Evolutionary conservation across 2,888 invertebrate genomes (phyloP), one percentile per base, ranked within the genome.

Genomic region (Trichopria drosophilae): DNA sequence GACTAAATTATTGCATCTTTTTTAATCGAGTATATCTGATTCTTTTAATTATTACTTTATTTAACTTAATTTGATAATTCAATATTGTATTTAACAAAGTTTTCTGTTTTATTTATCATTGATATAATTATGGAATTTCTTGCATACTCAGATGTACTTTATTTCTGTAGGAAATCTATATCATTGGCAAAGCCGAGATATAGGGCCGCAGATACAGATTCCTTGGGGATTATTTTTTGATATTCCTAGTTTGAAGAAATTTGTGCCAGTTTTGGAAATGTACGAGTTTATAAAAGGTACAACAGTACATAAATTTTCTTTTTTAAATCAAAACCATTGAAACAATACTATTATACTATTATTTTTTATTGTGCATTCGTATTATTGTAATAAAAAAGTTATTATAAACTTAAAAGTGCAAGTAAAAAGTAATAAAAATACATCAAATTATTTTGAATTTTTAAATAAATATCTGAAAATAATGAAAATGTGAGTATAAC

Each of bases 161-260:
- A 49, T 29, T n/a, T 36, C 57, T 40, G 3, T 32, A 75, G 75
- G 67, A 36, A 60, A 84, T 54, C 75, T 98, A 3, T 91, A 90
- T 62, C 99, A 99, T 71, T 99, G 99, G 98, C 82, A 80, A 65
- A 81, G 83, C 4, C 73, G 68, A 19, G 78, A 79, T 22, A 73
- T 80, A 46, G 76, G 80, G 19, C 65, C 73, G 3, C 85, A 87
- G 59, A 77, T 77, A 13, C 81, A 84, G 28, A 76, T 88, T 26
- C 84, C 86, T 0, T 98, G 98, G 98, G 77, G 81, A 4, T 69
- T 75, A 24, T 98, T 94, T 74, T 99, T 99, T 76, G 89, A 97
- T 70, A 44, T 96, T 4, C 63, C 79, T 1, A 88, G 91, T 64
- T 77, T 99, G 19, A 81, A 84, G 67, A 78, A 80, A 29, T 95